Base-by-base conservation (phyloP, 2,888 invertebrate genomes). In the Dynastes maya region DNA sequence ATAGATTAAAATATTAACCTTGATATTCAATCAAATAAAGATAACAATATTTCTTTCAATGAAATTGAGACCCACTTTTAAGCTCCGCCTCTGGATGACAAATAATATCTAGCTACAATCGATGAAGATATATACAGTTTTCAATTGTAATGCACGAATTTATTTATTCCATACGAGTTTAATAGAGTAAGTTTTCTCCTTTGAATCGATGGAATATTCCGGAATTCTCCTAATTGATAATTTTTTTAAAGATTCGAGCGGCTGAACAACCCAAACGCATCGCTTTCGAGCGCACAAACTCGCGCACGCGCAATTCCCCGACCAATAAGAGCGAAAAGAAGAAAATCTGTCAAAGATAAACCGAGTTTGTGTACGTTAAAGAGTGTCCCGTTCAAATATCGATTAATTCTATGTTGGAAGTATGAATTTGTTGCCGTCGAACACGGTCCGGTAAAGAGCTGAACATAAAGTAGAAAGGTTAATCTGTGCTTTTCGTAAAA, bases 331-430 rank as follows among this genome's bases (percentile, higher is more conserved):
- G 58, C 49, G 72, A 51, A 78, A 68, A 63, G 74, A 68, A 51
- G 65, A 75, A 22, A 76, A 77, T 78, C 78, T 81, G 81, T 82
- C 80, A 82, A 82, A 83, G 80, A 81, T 80, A 82, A 80, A 80
- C 80, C 45, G 81, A 80, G 82, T 81, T 82, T 82, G 83, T 83
- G 82, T 83, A 80, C 82, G 82, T 82, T 79, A 71, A 80, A 80
- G 78, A 82, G 82, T 79, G 77, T 78, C 78, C 76, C 80, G 82
- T 84, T 83, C 82, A 82, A 83, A 82, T 84, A 84, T 84, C 83
- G 84, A 84, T 84, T 84, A 83, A 40, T 82, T 84, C 82, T 79
- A 79, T 80, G 79, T 82, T 80, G 82, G 80, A 81, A 80, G 81
- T 81, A 80, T 78, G 80, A 80, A 77, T 76, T 70, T 72, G 55